Evolutionary conservation across 2,113 vertebrate genomes (phyloP).

Genomic region (Haemorhous mexicanus): DNA sequence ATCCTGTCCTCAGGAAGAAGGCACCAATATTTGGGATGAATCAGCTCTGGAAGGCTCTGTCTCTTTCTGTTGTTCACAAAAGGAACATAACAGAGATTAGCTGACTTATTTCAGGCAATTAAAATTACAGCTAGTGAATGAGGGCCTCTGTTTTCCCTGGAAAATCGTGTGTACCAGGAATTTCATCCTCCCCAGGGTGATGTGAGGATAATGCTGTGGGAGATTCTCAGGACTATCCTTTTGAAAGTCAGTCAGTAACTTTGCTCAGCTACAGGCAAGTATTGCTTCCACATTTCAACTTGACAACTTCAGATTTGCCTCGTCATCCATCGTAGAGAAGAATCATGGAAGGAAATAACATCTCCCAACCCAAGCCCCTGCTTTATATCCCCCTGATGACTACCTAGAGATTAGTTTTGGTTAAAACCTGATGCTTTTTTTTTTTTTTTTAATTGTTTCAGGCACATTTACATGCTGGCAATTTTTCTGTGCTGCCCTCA

Average conservation of each 20-base stretch:
- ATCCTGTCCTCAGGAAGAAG: neutral
- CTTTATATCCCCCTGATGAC: neutral
- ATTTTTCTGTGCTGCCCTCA: neutral
- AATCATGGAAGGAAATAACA: neutral
- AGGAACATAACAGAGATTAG: neutral
- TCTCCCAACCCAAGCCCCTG: neutral
- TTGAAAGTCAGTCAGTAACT: neutral
- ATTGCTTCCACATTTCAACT: neutral
- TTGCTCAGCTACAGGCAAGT: neutral
- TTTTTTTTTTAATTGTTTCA: neutral
- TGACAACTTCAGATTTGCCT: neutral
- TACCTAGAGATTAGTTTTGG: neutral
- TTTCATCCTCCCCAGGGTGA: neutral
- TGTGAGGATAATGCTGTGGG: neutral
- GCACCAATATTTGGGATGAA: neutral
- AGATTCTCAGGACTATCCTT: neutral
- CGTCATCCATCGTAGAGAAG: neutral
- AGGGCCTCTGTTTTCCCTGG: neutral
- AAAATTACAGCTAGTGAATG: neutral
- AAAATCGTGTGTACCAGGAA: neutral
- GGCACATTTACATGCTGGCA: neutral
- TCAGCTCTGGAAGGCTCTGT: neutral
- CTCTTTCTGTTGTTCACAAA: neutral
- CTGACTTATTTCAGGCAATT: neutral
- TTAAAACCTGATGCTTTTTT: accelerated